These are phyloP conservation scores for Octomys mimax DNA, from an alignment of 2,797 vertebrate genomes.

Conservation along the genomic window DNA sequence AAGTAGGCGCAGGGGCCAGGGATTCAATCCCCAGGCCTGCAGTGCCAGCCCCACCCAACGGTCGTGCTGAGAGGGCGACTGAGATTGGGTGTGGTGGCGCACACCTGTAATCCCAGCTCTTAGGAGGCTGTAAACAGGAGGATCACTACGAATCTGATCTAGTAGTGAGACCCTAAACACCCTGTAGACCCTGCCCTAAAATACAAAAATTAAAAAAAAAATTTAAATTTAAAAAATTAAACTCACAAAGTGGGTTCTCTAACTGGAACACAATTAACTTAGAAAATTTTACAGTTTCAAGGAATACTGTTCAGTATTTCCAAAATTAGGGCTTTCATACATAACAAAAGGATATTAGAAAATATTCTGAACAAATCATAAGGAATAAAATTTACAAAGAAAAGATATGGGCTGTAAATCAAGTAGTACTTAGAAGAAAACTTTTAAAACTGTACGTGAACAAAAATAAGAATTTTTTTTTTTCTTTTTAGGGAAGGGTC, in stretches of 20 bases:
- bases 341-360: background rate
- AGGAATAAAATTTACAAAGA: background rate
- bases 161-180: too few relatives aligned
- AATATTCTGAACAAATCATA: background rate
- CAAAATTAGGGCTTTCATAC: background rate
- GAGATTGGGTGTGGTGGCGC: too few relatives aligned
- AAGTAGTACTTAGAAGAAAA: background rate
- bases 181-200: too few relatives aligned
- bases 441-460: background rate
- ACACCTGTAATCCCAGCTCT: too few relatives aligned
- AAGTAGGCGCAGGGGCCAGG: too few relatives aligned
- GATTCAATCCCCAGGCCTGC: too few relatives aligned
- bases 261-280: slow-evolving; percentile 2
- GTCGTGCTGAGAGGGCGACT: too few relatives aligned
- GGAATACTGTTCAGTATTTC: slow-evolving; percentile 20
- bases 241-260: background rate
- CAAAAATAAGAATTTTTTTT: background rate
- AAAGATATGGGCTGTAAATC: background rate
- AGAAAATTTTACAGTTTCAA: background rate
- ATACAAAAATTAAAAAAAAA: too few relatives aligned
- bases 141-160: too few relatives aligned
- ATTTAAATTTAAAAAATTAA: background rate
- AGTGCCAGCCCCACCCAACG: too few relatives aligned
- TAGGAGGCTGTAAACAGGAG: too few relatives aligned
- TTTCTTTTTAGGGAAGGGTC: too few relatives aligned